phyloP scores from a whole-genome alignment of 2,888 invertebrate species.

The Plusia festucae region DNA sequence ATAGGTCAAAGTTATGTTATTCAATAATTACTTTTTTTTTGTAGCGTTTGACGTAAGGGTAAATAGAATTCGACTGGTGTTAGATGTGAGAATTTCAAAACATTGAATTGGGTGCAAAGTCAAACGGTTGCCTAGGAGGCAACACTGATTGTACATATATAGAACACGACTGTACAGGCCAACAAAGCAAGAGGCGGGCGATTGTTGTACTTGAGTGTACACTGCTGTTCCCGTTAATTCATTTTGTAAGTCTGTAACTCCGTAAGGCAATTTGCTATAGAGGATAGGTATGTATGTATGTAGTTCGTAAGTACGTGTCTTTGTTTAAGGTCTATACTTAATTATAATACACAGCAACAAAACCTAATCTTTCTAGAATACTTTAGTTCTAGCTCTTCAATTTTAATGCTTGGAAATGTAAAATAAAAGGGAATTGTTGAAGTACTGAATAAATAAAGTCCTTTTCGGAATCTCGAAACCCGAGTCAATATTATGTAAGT shows the following conservation, averaged over 20 bases:
- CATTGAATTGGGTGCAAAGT: conserved; percentile 9
- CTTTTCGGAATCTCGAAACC: background rate
- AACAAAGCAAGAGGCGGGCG: conserved; percentile 42
- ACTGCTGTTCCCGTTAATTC: conserved; percentile 40
- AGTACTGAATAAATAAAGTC: background rate
- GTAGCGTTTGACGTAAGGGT: background rate
- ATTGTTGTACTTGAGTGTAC: conserved; percentile 34
- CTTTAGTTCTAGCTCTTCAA: too few relatives aligned
- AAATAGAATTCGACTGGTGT: conserved; percentile 17
- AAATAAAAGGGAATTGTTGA: too few relatives aligned
- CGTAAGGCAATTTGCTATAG: conserved; percentile 34
- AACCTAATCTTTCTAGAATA: background rate
- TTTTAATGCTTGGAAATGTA: too few relatives aligned
- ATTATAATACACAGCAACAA: background rate
- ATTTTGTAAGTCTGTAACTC: conserved; percentile 33
- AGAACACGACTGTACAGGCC: conserved; percentile 10
- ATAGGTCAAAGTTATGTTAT: too few relatives aligned
- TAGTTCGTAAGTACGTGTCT: background rate
- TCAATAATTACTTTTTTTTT: too few relatives aligned
- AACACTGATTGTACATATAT: conserved; percentile 28
- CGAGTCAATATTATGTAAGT: conserved; percentile 6
- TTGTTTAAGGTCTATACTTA: background rate
- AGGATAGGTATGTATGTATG: conserved; percentile 7
- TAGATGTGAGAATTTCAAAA: conserved; percentile 16
- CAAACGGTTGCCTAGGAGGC: conserved; percentile 18